Evolutionary conservation across 2,113 vertebrate species (phyloP), one percentile per base, ranked within the genome.

Genomic region (Tetrax tetrax): DNA sequence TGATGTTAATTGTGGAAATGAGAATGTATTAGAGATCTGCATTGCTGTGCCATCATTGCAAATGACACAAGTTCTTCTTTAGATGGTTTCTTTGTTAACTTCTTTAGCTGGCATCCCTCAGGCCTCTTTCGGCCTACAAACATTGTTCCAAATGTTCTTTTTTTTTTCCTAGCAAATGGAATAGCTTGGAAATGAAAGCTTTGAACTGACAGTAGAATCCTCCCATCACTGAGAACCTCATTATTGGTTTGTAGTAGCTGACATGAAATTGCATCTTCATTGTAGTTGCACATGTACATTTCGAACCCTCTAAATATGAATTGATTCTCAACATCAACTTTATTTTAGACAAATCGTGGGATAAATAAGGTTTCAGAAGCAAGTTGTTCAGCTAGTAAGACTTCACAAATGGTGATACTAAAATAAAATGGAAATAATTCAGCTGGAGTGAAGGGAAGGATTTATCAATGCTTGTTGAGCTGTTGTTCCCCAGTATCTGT

Each of bases 211-310:
- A 89, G 60, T 90, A 53, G 51, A 88, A 56, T 95, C 71, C 83
- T 94, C 92, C 38, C n/a, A 75, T 93, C 56, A 21, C 64, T 64
- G 72, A 87, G 81, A 94, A 77, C 71, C 54, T 96, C 68, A 45
- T 96, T 90, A 90, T 83, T 88, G 29, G 59, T 74, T 92, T 89
- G 60, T 68, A 75, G 83, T 63, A 37, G 45, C 64, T 91, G 47
- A 28, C 47, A 51, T 66, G 83, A 83, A 92, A 93, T 78, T 75
- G 65, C 60, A 20, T 84, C 83, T 84, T 81, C 90, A 75, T 89
- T 89, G 75, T 53, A 78, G 68, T 56, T 7, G 8, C 64, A 56
- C 38, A 9, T 33, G 45, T 37, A 31, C 41, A 31, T 86, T 90
- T 74, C 37, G n/a, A 64, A 45, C 54, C 43, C 60, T 92, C 75